Evolutionary conservation across 2,113 vertebrate genomes (phyloP), one percentile per base, ranked within the genome.

Genomic region (Pionites leucogaster): DNA sequence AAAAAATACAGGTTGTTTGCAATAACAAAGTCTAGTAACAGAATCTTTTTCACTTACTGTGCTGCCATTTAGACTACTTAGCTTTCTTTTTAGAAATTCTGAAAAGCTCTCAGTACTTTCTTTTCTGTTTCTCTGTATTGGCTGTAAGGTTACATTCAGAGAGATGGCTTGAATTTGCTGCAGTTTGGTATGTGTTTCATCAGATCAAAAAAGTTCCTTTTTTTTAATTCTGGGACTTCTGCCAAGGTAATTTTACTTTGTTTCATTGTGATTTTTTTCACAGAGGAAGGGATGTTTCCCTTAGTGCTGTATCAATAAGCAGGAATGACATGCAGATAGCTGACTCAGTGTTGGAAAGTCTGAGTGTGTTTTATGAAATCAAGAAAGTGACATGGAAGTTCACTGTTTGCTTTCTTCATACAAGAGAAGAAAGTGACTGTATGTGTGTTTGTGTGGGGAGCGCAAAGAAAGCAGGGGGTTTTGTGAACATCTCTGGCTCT

Each of bases 221-320:
- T 60, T 60, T 44, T 86, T 68, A 49, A 84, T 82, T 90, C 91
- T 94, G 90, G 88, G 92, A 88, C 60, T 95, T 88, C 42, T 82
- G 91, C 94, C 96, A 96, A 94, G 91, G 88, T 88, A 96, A 88
- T 94, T 96, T 96, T 86, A 91, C 93, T 97, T 96, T 92, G 93
- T 96, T 97, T 94, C 93, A 90, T 92, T 95, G 94, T 97, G 95
- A 94, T 95, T 96, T 88, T 97, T 96, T 96, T 95, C 95, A 88
- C 92, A 81, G 88, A 96, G 90, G 92, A 95, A 97, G 81, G 88
- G 92, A 88, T 97, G 81, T 96, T 97, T 97, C 86, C 88, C 86
- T 97, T 97, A 94, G 79, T 93, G 86, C 87, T 96, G 79, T 97
- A 85, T 96, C 95, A 96, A 88, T 96, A 97, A 97, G 95, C 95